phyloP scores from a whole-genome alignment of 1,140 invertebrate species.

The Lethocerus indicus region DNA sequence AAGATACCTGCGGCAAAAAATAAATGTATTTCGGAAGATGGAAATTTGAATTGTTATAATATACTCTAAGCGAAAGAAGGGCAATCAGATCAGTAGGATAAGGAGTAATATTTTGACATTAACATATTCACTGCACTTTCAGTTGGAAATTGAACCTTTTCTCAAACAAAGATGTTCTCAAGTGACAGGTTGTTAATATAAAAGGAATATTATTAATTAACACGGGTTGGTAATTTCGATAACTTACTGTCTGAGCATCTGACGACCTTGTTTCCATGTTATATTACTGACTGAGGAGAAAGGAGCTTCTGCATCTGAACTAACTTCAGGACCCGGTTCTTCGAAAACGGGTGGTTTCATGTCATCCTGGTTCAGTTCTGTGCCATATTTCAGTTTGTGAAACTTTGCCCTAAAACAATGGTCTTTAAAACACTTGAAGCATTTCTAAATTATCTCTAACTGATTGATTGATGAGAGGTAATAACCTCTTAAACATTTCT shows the following conservation, averaged over 20 bases:
- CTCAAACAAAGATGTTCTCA: no score
- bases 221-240: no score
- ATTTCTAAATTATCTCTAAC: background rate
- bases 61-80: no score
- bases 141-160: no score
- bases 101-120: no score
- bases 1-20: slow-evolving; percentile 37
- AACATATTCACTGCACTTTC: no score
- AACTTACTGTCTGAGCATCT: slow-evolving; percentile 78
- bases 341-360: slow-evolving; percentile 58
- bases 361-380: slow-evolving; percentile 73
- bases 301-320: slow-evolving; percentile 48
- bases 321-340: slow-evolving; percentile 40
- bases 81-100: no score
- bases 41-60: background rate
- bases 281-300: slow-evolving; percentile 61
- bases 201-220: no score
- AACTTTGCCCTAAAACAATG: slow-evolving; percentile 57
- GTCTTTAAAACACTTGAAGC: background rate
- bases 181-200: no score
- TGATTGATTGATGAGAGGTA: no score
- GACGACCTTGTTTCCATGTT: slow-evolving; percentile 85
- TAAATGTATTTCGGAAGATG: slow-evolving; percentile 1
- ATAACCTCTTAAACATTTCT: no score
- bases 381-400: slow-evolving; percentile 92